Evolutionary conservation across 2,888 invertebrate genomes (phyloP).

Genomic region (Chrysopilus asiliformis): DNA sequence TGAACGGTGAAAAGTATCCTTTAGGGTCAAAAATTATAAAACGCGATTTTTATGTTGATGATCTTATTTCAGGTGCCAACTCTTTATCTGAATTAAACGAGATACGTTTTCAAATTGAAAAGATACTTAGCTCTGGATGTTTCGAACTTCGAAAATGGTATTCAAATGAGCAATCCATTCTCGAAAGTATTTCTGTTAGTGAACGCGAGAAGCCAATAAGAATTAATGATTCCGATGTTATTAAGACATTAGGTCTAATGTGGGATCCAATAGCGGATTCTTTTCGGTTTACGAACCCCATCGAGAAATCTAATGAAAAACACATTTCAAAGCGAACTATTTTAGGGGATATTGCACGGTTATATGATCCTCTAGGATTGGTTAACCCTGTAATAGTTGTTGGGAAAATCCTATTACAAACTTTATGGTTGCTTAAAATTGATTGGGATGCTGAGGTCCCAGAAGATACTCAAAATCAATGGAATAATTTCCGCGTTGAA

Average conservation of each 20-base stretch:
- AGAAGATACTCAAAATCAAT: background rate
- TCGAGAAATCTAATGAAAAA: slow-evolving; percentile 10
- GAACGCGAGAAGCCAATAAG: background rate
- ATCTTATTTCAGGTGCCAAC: slow-evolving; percentile 12
- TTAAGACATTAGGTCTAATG: slow-evolving; percentile 2
- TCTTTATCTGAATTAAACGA: slow-evolving; percentile 10
- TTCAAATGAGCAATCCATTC: slow-evolving; percentile 7
- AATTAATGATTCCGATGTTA: slow-evolving; percentile 1
- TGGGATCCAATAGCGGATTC: slow-evolving; percentile 4
- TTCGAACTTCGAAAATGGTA: slow-evolving; percentile 14
- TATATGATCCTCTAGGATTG: slow-evolving; percentile 10
- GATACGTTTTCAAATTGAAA: slow-evolving; percentile 12
- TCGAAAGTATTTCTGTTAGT: slow-evolving; percentile 2
- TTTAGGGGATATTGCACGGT: background rate
- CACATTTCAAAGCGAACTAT: slow-evolving; percentile 3
- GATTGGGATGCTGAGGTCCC: too few species aligned
- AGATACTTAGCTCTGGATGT: slow-evolving; percentile 11
- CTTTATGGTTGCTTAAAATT: too few species aligned
- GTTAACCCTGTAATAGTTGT: too few species aligned
- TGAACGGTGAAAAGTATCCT: slow-evolving; percentile 6
- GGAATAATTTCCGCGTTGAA: background rate
- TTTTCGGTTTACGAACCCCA: background rate
- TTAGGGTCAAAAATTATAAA: slow-evolving; percentile 10
- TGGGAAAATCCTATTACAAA: too few species aligned
- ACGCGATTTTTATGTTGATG: slow-evolving; percentile 17